phyloP scores from a whole-genome alignment of 2,113 vertebrate species.

The Oreochromis spilurus region DNA sequence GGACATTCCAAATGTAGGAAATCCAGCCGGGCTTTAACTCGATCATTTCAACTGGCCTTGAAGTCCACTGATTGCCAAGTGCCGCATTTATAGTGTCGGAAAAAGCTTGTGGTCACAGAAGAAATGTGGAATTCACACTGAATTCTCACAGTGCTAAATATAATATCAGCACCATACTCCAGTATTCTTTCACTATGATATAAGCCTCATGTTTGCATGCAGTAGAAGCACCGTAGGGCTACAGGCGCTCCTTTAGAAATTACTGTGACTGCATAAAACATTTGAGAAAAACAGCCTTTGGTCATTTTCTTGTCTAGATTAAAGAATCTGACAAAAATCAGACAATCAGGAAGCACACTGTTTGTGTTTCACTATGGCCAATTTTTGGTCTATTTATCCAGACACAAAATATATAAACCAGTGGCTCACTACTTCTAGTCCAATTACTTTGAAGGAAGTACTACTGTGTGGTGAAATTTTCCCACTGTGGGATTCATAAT shows the following conservation, averaged over 20 bases:
- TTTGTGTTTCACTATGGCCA: neutral
- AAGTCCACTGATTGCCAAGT: neutral
- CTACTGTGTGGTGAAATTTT: neutral
- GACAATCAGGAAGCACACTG: neutral
- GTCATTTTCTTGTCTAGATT: neutral
- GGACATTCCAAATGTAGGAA: accelerated
- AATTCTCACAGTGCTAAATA: neutral
- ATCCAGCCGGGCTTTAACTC: neutral
- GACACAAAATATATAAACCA: neutral
- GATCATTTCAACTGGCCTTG: accelerated
- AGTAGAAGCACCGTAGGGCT: neutral
- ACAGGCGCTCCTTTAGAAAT: accelerated
- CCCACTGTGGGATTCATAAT: neutral
- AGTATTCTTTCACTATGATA: neutral
- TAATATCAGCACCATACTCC: neutral
- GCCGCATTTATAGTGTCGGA: neutral
- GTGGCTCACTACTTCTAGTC: neutral
- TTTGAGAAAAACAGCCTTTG: neutral
- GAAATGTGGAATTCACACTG: neutral
- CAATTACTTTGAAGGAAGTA: neutral
- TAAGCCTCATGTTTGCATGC: neutral
- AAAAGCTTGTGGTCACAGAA: neutral
- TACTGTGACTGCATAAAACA: neutral
- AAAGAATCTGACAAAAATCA: neutral
- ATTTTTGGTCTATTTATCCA: neutral